Percentiles rank a stretch among this genome's conserved stretches.
phyloP scores from a whole-genome alignment of 2,888 invertebrate species.

The Lithophane leautieri region DNA sequence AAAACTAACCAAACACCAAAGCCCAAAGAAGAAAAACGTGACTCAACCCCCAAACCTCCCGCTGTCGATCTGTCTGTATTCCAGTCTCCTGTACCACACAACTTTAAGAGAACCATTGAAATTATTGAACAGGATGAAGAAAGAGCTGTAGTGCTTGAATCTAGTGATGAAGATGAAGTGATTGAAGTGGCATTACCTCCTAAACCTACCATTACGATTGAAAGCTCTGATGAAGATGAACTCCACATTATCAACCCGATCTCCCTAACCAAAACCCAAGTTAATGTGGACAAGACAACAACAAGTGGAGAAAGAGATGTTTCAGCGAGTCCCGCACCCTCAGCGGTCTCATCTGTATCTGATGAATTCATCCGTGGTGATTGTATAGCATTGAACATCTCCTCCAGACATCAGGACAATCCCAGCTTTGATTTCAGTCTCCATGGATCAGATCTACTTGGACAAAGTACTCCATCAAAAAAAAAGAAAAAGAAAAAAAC shows the following conservation, averaged over 20 bases:
- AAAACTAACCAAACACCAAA: conserved; percentile 69
- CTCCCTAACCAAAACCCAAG: conserved; percentile 63
- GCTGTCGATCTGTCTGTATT: conserved; percentile 79
- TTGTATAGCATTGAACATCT: conserved; percentile 88
- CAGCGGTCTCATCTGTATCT: conserved; percentile 87
- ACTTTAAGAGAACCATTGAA: conserved; percentile 79
- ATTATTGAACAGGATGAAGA: conserved; percentile 79
- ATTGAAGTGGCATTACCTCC: conserved; percentile 86
- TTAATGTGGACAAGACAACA: conserved; percentile 63
- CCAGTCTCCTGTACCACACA: conserved; percentile 77
- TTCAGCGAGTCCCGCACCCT: conserved; percentile 86
- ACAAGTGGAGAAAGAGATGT: conserved; percentile 73
- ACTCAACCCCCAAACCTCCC: conserved; percentile 60
- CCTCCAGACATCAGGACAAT: conserved; percentile 80
- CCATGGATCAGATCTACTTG: conserved; percentile 85
- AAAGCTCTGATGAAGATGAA: conserved; percentile 88
- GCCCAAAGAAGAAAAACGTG: conserved; percentile 78
- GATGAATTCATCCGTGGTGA: conserved; percentile 88
- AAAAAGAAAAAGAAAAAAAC: conserved; percentile 85
- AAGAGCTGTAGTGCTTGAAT: conserved; percentile 76
- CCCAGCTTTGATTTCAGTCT: conserved; percentile 88
- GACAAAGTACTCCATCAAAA: conserved; percentile 79
- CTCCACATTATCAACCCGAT: conserved; percentile 70
- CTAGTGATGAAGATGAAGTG: conserved; percentile 88
- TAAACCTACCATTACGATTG: conserved; percentile 87